Base-by-base conservation (phyloP, 1,140 invertebrate genomes). In the Drosophila varians region DNA sequence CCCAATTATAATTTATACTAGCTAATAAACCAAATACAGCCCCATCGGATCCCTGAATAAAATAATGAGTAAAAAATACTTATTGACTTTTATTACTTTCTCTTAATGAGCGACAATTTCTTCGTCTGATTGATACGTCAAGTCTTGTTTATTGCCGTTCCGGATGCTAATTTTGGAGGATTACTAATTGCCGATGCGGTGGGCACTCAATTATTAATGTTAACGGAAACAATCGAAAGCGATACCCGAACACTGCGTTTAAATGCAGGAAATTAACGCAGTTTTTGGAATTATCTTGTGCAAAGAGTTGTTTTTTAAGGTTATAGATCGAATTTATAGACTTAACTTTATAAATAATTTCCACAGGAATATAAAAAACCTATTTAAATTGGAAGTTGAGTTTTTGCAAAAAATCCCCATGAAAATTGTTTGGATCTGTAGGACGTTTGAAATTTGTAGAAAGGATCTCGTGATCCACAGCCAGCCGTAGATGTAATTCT, bases 1-100 rank as follows among this genome's bases (percentile, higher is more conserved):
- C 90, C 90, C 6, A 91, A 91, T 74, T 88, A 87, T 18, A 89
- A 89, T 80, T 21, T 52, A 4, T 47, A 58, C 21, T 49, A 66
- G 60, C 55, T 28, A 53, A 73, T 55, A 8, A 26, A 57, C 21
- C 52, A 58, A 58, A 47, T 31, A 31, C 14, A 40, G 36, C 8
- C 5, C 11, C 21, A 58, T 14, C 14, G 7, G 4, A 14, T 0
- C 4, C 8, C 7, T 19, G 48, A 56, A 26, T 52, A 38, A 54
- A 64, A 65, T 69, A 66, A 65, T 71, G 43, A 53, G 14, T 18
- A 52, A 66, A 23, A 56, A 9, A 18, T 38, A 28, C 43, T 42
- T 42, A 49, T 56, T 66, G 56, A 57, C 25, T 58, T 53, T 62
- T 26, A 43, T 60, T 11, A 42, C 49, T 31, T 43, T 53, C 54